These are phyloP conservation scores for Trypoxylon attenuatum DNA, from an alignment of 2,888 invertebrate genomes.

Conservation along the genomic window DNA sequence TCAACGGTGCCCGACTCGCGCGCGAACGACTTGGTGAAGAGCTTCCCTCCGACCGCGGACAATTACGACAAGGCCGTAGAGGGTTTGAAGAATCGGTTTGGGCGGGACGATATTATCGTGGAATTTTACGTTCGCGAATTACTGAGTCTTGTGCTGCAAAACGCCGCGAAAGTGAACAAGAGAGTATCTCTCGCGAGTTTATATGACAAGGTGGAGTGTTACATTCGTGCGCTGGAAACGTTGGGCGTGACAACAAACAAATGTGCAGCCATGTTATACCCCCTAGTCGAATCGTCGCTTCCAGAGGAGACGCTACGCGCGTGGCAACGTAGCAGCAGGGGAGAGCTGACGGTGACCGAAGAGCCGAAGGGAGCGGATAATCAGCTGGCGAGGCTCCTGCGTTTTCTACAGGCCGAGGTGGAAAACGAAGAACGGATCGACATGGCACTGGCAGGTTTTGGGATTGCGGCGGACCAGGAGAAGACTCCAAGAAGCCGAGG, in stretches of 20 bases:
- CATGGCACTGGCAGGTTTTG: conserved; percentile 24
- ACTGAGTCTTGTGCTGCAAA: conserved; percentile 56
- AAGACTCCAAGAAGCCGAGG: background rate
- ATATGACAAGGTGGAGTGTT: conserved; percentile 56
- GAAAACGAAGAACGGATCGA: conserved; percentile 31
- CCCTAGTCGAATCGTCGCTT: conserved; percentile 51
- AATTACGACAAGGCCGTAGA: conserved; percentile 51
- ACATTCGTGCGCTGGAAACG: conserved; percentile 52
- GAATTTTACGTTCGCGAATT: conserved; percentile 59
- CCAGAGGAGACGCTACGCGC: conserved; percentile 46
- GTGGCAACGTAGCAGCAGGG: conserved; percentile 35
- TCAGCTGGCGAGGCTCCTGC: conserved; percentile 6
- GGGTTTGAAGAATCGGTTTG: conserved; percentile 52
- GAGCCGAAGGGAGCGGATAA: background rate
- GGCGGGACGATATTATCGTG: conserved; percentile 51
- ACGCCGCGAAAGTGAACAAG: conserved; percentile 20
- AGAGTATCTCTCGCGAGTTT: conserved; percentile 34
- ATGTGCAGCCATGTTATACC: conserved; percentile 52
- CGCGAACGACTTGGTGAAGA: background rate
- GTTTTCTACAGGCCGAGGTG: conserved; percentile 24
- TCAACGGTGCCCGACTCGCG: background rate
- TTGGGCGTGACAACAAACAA: conserved; percentile 48
- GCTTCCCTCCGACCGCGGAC: conserved; percentile 7
- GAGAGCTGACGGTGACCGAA: background rate
- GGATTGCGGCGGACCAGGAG: background rate